phyloP scores from a whole-genome alignment of 2,113 vertebrate genomes.

The Marcusenius ussheri region DNA sequence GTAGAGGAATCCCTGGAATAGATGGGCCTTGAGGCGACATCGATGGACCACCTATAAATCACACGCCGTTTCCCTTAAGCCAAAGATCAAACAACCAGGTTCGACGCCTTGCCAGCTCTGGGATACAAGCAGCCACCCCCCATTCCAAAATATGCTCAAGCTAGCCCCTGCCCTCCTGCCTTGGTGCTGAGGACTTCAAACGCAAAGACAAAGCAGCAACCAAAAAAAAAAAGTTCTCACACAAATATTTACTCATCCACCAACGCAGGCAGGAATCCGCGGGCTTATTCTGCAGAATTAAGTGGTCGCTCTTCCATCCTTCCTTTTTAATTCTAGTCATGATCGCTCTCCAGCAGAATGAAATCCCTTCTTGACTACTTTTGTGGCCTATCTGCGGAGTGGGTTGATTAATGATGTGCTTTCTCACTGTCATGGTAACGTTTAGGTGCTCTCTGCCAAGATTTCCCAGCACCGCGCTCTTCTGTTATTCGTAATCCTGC shows the following conservation, averaged over 20 bases:
- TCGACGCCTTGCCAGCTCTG: not conserved
- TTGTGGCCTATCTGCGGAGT: not conserved
- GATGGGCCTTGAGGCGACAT: not conserved
- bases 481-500: not conserved
- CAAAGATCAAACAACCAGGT: not conserved
- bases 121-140: not conserved
- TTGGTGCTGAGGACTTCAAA: not conserved
- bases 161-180: not conserved
- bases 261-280: not conserved
- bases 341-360: not conserved
- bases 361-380: slow-evolving; percentile 1
- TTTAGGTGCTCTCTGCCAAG: not conserved
- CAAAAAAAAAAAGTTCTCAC: not conserved
- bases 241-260: not conserved
- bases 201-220: not conserved
- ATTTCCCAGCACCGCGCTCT: not conserved
- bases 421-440: not conserved
- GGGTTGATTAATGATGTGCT: not conserved
- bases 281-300: not conserved
- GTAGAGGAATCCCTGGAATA: not conserved
- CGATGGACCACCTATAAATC: not conserved
- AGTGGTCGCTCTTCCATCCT: not conserved
- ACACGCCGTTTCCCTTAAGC: not conserved
- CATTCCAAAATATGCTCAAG: not conserved
- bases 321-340: not conserved